Evolutionary conservation across 2,113 vertebrate genomes (phyloP).

Genomic region (Taxidea taxus): DNA sequence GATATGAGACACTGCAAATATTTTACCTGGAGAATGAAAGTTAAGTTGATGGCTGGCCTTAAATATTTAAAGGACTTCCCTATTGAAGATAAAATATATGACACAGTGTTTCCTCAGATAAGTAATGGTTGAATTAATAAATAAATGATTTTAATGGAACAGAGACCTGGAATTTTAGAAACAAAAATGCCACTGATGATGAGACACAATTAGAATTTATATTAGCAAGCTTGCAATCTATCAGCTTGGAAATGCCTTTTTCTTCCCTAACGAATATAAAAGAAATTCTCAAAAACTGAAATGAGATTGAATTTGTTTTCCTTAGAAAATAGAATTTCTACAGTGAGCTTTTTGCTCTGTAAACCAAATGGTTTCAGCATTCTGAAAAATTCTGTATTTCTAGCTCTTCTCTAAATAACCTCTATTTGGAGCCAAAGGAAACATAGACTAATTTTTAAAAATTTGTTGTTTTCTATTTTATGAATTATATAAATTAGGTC

Average conservation of each 20-base stretch:
- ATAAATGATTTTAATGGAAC: conserved; percentile 2
- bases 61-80: conserved; percentile 27
- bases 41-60: neutral
- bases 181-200: neutral
- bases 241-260: conserved; percentile 13
- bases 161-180: neutral
- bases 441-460: neutral
- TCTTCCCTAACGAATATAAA: neutral
- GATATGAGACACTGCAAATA: neutral
- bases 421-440: neutral
- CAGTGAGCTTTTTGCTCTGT: neutral
- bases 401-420: neutral
- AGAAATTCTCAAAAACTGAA: conserved; percentile 17
- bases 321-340: neutral
- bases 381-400: neutral
- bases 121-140: neutral
- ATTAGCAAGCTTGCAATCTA: neutral
- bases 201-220: conserved; percentile 5
- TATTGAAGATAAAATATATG: conserved; percentile 11
- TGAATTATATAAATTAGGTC: neutral
- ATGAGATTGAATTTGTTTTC: conserved; percentile 13
- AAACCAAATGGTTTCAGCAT: neutral
- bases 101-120: neutral
- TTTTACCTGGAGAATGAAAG: conserved; percentile 26
- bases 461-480: neutral